Evolutionary conservation across 2,888 invertebrate genomes (phyloP).

Genomic region (Xanthia icteritia): DNA sequence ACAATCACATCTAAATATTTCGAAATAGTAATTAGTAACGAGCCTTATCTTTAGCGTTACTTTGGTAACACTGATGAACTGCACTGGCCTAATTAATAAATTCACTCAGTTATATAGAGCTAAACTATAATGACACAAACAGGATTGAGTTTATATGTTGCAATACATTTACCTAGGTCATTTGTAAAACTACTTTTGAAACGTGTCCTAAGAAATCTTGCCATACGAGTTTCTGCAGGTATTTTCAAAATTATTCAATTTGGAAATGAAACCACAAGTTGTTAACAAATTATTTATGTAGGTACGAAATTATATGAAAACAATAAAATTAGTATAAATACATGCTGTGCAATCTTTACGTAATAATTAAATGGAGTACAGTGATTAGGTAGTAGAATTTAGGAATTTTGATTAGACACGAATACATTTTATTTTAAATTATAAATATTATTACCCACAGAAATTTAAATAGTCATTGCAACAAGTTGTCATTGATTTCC

Average conservation of each 20-base stretch:
- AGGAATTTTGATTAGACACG: constrained; percentile 44
- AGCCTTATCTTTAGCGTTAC: constrained; percentile 28
- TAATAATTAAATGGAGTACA: constrained; percentile 50
- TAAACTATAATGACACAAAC: constrained; percentile 3
- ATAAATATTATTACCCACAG: constrained; percentile 77
- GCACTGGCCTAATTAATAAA: constrained; percentile 19
- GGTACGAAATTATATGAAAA: constrained; percentile 66
- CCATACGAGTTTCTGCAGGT: too few relatives aligned
- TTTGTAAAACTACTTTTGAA: constrained; percentile 37
- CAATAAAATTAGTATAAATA: constrained; percentile 71
- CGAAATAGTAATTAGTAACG: not conserved
- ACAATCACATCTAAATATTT: constrained; percentile 1
- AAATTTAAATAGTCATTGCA: constrained; percentile 77
- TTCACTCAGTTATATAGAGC: constrained; percentile 42
- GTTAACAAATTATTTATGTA: constrained; percentile 74
- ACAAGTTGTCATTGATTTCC: constrained; percentile 81
- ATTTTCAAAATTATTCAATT: constrained; percentile 29
- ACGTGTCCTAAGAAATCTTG: too few relatives aligned
- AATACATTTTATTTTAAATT: constrained; percentile 54
- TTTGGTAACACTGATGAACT: constrained; percentile 16
- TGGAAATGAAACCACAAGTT: constrained; percentile 61
- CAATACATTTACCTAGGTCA: constrained; percentile 22
- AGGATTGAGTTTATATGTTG: constrained; percentile 8
- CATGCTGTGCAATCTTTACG: constrained; percentile 61
- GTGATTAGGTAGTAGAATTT: constrained; percentile 58